Conservation (phyloP, 2,797 vertebrate genomes). For the Acanthurus tractus region DNA sequence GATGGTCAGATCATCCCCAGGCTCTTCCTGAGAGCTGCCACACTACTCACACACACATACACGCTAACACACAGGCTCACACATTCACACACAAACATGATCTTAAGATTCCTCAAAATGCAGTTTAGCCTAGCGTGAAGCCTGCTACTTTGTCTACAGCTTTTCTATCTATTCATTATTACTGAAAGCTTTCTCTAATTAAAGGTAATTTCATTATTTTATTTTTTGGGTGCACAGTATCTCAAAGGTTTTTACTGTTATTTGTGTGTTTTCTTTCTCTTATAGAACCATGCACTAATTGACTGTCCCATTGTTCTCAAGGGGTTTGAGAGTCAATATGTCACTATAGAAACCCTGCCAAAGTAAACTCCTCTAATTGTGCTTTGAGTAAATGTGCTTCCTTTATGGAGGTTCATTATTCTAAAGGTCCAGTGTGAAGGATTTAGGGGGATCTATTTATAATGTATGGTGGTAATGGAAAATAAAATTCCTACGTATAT, state of each 20-base stretch:
- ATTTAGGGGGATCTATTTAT: no score
- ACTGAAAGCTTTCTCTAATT: neutral
- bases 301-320: neutral
- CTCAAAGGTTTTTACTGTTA: neutral
- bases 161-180: neutral
- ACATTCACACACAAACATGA: neutral
- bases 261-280: neutral
- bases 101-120: slow-evolving; percentile 1
- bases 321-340: neutral
- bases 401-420: neutral
- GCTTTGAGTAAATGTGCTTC: neutral
- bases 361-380: neutral
- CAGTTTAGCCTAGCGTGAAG: slow-evolving; percentile 5
- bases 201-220: neutral
- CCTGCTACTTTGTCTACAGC: slow-evolving; percentile 7
- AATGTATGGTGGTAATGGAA: no score
- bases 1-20: slow-evolving; percentile 42
- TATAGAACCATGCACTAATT: slow-evolving; percentile 5
- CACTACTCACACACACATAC: slow-evolving; percentile 2
- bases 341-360: neutral
- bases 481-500: no score
- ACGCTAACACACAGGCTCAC: neutral
- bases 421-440: no score
- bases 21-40: slow-evolving; percentile 39
- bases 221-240: neutral